Percentiles rank a stretch among this genome's conserved stretches.
Conservation (phyloP, 2,113 vertebrate genomes). For the Nanorana parkeri region DNA sequence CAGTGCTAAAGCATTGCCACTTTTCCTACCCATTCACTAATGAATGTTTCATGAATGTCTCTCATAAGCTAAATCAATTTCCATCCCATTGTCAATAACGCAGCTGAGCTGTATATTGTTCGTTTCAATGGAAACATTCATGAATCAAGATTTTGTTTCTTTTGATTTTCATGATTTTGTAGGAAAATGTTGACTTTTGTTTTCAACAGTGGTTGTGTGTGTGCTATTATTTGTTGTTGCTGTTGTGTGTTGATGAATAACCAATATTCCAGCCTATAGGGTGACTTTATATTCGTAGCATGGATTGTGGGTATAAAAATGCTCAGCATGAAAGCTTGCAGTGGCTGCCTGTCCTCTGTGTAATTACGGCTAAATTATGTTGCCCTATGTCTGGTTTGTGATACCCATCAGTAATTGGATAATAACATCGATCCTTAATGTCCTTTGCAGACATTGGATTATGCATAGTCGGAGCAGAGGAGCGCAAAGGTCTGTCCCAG, state of each 20-base stretch:
- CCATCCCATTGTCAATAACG: constrained; percentile 3
- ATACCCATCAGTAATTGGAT: constrained; percentile 20
- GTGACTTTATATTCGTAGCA: not conserved
- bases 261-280: not conserved
- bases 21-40: constrained; percentile 20
- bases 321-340: not conserved
- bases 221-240: not conserved
- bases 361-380: constrained; percentile 23
- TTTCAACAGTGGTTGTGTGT: not conserved
- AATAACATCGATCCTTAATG: constrained; percentile 23
- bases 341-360: not conserved
- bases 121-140: not conserved
- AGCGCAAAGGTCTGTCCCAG: not conserved
- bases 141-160: not conserved
- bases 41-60: constrained; percentile 45
- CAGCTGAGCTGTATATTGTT: not conserved
- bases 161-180: not conserved
- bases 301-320: not conserved
- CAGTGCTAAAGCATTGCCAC: not conserved
- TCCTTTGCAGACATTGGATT: constrained; percentile 9
- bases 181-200: not conserved
- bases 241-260: not conserved
- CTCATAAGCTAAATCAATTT: constrained; percentile 43
- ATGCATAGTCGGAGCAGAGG: not conserved
- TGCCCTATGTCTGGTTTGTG: not conserved